phyloP scores from a whole-genome alignment of 1,140 invertebrate genomes.

The Panulirus ornatus region DNA sequence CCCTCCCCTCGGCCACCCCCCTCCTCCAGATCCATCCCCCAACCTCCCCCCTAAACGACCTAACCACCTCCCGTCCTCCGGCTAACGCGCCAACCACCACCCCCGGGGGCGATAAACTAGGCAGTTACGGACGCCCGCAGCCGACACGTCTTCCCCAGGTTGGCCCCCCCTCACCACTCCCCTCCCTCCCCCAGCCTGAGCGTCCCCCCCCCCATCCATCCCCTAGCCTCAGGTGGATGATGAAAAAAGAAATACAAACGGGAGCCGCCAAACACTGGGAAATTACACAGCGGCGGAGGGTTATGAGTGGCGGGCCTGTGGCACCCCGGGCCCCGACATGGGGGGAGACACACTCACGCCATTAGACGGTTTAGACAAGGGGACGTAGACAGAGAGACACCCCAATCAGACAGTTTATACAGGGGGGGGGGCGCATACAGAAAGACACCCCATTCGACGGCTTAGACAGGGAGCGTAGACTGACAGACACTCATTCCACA shows the following conservation, averaged over 20 bases:
- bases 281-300: not conserved
- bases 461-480: no score
- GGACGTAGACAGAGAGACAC: not conserved
- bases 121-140: not conserved
- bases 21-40: not conserved
- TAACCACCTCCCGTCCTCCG: not conserved
- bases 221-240: no score
- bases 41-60: no score
- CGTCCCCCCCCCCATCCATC: no score
- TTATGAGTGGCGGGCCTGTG: not conserved
- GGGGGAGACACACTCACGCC: not conserved
- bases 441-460: no score
- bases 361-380: not conserved
- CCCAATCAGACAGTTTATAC: no score
- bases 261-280: not conserved
- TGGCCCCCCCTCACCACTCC: not conserved
- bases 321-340: no score
- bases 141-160: not conserved
- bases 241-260: not conserved
- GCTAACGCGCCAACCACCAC: not conserved
- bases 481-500: no score
- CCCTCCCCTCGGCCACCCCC: no score
- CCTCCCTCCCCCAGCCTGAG: no score
- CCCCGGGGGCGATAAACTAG: not conserved
- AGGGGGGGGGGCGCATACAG: no score